These are phyloP conservation scores for Disparrhopalites patrizii DNA, from an alignment of 2,888 invertebrate genomes.

Conservation along the genomic window DNA sequence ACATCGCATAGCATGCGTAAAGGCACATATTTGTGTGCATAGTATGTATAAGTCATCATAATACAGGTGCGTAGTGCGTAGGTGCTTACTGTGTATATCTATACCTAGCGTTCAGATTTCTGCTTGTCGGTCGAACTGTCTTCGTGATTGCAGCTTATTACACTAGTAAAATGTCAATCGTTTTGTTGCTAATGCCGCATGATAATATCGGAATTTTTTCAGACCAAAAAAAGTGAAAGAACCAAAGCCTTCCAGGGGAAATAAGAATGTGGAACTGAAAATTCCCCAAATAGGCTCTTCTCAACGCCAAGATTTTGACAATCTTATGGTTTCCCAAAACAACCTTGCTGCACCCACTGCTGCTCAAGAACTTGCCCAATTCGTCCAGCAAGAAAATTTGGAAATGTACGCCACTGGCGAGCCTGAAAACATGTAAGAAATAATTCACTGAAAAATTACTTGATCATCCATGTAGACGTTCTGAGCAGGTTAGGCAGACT, in stretches of 20 bases:
- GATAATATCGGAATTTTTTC: not conserved
- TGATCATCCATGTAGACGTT: too few species aligned
- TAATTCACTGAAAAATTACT: too few species aligned
- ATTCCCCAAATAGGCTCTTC: not conserved
- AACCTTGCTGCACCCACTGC: not conserved
- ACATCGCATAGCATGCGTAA: too few species aligned
- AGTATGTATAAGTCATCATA: too few species aligned
- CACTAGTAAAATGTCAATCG: not conserved
- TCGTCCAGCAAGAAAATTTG: slow-evolving; percentile 22
- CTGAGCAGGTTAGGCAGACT: too few species aligned
- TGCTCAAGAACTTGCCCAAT: slow-evolving; percentile 18
- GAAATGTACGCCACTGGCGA: slow-evolving; percentile 15
- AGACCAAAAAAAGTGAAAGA: not conserved
- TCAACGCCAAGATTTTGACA: not conserved
- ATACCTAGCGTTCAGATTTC: too few species aligned
- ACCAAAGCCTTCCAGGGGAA: not conserved
- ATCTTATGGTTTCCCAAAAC: not conserved
- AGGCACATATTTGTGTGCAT: too few species aligned
- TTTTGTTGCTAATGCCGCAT: not conserved
- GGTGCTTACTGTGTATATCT: too few species aligned
- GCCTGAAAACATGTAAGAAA: slow-evolving; percentile 13
- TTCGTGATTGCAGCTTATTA: not conserved
- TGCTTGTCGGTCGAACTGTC: too few species aligned
- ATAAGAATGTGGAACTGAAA: not conserved
- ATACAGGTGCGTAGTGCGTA: too few species aligned